These are phyloP conservation scores for Scolopax mira DNA, from an alignment of 2,113 vertebrate genomes.

Conservation along the genomic window DNA sequence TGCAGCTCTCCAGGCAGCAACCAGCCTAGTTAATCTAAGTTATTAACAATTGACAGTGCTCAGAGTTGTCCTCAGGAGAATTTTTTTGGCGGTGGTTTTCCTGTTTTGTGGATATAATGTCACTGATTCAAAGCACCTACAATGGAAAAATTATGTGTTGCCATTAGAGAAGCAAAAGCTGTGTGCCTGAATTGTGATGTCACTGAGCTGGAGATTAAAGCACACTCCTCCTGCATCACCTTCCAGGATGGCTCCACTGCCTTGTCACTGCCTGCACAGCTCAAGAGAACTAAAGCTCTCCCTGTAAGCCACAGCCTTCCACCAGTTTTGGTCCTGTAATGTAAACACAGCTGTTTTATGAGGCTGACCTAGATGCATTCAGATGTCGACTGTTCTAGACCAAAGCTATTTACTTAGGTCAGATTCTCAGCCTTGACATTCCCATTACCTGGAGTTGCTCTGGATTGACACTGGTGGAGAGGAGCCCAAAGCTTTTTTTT, in stretches of 20 bases:
- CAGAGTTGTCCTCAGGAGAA: background rate
- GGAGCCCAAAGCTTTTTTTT: background rate
- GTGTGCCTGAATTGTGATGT: background rate
- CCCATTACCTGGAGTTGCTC: background rate
- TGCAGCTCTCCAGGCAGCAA: conserved; percentile 11
- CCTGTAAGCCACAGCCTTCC: background rate
- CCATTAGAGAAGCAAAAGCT: background rate
- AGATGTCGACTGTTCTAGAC: background rate
- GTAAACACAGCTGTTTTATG: background rate
- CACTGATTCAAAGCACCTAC: background rate
- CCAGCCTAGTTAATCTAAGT: conserved; percentile 11
- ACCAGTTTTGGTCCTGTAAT: background rate
- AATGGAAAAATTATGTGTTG: background rate
- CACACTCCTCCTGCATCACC: background rate
- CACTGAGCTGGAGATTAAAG: background rate
- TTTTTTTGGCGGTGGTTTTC: background rate
- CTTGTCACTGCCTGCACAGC: background rate
- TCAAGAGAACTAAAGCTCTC: background rate
- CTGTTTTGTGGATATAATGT: background rate
- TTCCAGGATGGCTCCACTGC: background rate
- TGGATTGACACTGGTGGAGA: background rate
- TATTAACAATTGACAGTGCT: background rate
- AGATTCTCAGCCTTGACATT: background rate
- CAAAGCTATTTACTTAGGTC: background rate
- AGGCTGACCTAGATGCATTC: background rate